Conservation (phyloP, 2,888 invertebrate genomes). For the Agelastica alni region DNA sequence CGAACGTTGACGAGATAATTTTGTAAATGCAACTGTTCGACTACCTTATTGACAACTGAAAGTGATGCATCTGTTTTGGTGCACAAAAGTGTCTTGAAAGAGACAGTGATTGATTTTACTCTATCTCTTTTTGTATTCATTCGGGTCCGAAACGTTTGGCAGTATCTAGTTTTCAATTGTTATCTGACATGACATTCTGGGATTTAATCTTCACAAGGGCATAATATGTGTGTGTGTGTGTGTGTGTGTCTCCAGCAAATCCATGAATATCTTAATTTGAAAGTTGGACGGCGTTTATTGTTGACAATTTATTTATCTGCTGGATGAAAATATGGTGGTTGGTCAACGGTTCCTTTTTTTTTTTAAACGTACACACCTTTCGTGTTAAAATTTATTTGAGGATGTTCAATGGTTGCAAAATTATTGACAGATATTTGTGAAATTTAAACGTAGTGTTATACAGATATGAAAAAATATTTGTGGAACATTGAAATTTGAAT, state of each 20-base stretch:
- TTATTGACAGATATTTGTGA: too few relatives aligned
- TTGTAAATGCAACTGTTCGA: constrained; percentile 32
- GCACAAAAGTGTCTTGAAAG: constrained; percentile 51
- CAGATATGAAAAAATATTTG: too few relatives aligned
- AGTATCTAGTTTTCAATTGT: constrained; percentile 20
- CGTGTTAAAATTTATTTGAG: too few relatives aligned
- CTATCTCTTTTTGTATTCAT: constrained; percentile 33
- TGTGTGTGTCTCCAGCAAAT: constrained; percentile 4
- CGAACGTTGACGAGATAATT: constrained; percentile 1
- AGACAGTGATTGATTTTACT: constrained; percentile 51
- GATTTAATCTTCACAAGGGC: constrained; percentile 10
- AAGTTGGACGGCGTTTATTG: constrained; percentile 6
- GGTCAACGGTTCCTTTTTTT: too few relatives aligned
- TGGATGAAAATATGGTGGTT: too few relatives aligned
- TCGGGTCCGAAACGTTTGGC: constrained; percentile 17
- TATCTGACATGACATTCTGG: constrained; percentile 23
- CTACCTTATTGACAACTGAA: constrained; percentile 52
- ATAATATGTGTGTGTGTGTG: too few relatives aligned
- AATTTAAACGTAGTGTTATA: too few relatives aligned
- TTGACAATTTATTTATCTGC: too few relatives aligned
- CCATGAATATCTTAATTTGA: constrained; percentile 6
- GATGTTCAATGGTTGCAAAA: too few relatives aligned
- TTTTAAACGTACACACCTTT: too few relatives aligned
- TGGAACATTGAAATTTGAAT: too few relatives aligned
- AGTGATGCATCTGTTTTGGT: constrained; percentile 53